A percentile compares a stretch with the other conserved stretches of the same genome.
These are phyloP conservation scores for Agrotis puta DNA, from an alignment of 2,888 invertebrate species.

Conservation along the genomic window DNA sequence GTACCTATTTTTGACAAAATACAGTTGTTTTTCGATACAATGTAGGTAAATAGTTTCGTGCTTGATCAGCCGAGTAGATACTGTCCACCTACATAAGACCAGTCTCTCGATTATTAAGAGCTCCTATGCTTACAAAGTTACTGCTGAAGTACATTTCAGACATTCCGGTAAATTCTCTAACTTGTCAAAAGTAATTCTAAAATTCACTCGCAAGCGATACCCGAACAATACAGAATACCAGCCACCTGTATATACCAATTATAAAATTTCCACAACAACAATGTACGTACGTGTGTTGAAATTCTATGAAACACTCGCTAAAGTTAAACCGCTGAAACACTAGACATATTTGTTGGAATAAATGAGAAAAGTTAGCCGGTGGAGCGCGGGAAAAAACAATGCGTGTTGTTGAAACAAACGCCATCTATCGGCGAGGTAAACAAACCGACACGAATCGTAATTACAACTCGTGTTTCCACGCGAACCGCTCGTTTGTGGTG, in stretches of 20 bases:
- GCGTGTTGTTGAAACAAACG: conserved; percentile 69
- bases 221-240: conserved; percentile 19
- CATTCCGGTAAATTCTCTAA: conserved; percentile 4
- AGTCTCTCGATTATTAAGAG: neutral
- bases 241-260: conserved; percentile 60
- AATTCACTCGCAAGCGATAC: conserved; percentile 7
- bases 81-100: neutral
- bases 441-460: conserved; percentile 71
- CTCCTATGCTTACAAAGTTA: conserved; percentile 3
- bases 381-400: conserved; percentile 72
- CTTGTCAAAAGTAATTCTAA: conserved; percentile 22
- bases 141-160: neutral
- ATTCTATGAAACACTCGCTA: conserved; percentile 60
- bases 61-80: neutral
- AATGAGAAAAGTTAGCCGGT: conserved; percentile 77
- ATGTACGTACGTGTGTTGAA: conserved; percentile 54
- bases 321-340: conserved; percentile 69
- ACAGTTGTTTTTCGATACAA: neutral
- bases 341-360: conserved; percentile 74
- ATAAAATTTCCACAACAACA: conserved; percentile 56
- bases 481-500: conserved; percentile 69
- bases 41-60: neutral
- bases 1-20: neutral
- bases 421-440: conserved; percentile 72
- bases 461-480: conserved; percentile 72